These are phyloP conservation scores for Formica exsecta DNA, from an alignment of 1,140 invertebrate genomes.

Conservation along the genomic window DNA sequence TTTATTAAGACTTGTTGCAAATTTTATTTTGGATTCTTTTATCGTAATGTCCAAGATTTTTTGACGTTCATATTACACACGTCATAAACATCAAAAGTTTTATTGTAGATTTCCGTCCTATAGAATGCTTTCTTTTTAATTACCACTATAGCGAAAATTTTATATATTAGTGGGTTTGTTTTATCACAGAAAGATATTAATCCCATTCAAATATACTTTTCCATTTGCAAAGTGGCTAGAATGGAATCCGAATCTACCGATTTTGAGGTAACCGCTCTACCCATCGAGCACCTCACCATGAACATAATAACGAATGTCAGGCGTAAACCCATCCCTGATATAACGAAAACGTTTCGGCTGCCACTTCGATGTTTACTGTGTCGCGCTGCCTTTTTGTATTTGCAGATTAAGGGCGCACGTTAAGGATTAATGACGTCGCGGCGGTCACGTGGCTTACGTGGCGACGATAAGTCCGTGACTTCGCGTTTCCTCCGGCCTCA, in stretches of 20 bases:
- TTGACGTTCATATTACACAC: neutral
- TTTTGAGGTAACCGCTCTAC: too few relatives aligned
- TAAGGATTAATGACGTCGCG: constrained; percentile 43
- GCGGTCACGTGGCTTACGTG: constrained; percentile 52
- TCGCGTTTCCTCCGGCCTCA: constrained; percentile 71
- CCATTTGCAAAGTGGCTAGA: too few relatives aligned
- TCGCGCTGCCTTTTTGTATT: constrained; percentile 78
- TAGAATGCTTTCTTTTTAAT: too few relatives aligned
- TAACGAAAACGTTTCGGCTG: constrained; percentile 64
- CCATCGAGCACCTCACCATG: too few relatives aligned
- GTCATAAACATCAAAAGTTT: neutral
- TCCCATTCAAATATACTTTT: too few relatives aligned
- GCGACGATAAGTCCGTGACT: constrained; percentile 44
- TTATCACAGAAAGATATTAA: too few relatives aligned
- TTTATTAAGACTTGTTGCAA: neutral
- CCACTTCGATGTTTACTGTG: constrained; percentile 70
- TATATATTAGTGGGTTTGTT: too few relatives aligned
- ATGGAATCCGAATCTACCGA: too few relatives aligned
- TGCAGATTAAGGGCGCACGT: constrained; percentile 62
- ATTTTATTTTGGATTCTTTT: neutral
- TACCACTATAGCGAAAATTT: too few relatives aligned
- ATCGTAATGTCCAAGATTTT: neutral
- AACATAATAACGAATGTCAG: constrained; percentile 18
- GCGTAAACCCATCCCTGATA: neutral
- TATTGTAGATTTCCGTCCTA: too few relatives aligned